These are phyloP conservation scores for Temnopleurus reevesii DNA, from an alignment of 53 echinoderm and acorn worm species.

Conservation along the genomic window DNA sequence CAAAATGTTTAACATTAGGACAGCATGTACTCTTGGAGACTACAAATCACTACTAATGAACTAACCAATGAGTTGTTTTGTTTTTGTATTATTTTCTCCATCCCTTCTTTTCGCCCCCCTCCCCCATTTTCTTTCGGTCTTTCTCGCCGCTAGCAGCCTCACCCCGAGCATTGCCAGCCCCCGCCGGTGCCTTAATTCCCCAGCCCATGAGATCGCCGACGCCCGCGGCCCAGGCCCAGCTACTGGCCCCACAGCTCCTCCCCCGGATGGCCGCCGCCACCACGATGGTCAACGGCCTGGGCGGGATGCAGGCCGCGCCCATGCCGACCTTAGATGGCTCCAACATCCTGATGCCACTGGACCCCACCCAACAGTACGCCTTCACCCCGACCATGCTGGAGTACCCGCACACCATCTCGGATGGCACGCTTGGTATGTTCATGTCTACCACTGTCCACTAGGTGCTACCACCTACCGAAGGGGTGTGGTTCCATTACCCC, in stretches of 20 bases:
- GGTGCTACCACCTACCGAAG: background rate
- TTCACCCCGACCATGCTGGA: conserved; percentile 83
- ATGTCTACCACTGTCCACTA: conserved; percentile 70
- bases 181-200: conserved; percentile 80
- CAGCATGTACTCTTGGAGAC: no score
- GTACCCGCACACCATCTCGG: conserved; percentile 76
- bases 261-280: conserved; percentile 79
- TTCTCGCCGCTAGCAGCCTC: conserved; percentile 60
- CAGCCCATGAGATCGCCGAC: conserved; percentile 92
- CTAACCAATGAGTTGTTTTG: no score
- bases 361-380: conserved; percentile 83
- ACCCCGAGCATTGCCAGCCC: conserved; percentile 80
- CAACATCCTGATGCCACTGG: conserved; percentile 81
- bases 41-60: no score
- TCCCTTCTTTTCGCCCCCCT: background rate
- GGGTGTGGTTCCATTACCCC: background rate
- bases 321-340: conserved; percentile 66
- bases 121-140: background rate
- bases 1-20: no score
- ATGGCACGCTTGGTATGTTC: conserved; percentile 97
- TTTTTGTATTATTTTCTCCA: no score
- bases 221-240: conserved; percentile 84
- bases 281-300: conserved; percentile 29
- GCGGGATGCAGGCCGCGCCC: conserved; percentile 26
- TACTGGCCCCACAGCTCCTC: conserved; percentile 71